Evolutionary conservation across 2,113 vertebrate species (phyloP).

Genomic region (Channa argus): DNA sequence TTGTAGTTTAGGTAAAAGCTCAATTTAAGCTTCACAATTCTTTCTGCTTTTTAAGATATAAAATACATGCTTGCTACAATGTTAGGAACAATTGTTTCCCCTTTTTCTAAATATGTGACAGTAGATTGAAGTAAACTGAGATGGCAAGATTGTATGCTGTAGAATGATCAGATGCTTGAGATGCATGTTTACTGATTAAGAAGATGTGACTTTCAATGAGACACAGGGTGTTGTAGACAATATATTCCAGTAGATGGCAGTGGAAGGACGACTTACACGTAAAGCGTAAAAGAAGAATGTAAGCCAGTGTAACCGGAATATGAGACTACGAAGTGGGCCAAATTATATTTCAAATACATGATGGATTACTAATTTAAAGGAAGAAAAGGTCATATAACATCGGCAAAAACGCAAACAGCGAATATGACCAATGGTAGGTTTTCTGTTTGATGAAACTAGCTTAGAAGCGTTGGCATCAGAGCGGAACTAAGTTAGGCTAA

Average conservation of each 20-base stretch:
- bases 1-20: too few relatives aligned
- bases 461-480: not conserved
- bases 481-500: conserved; percentile 12
- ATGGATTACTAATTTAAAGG: conserved; percentile 57
- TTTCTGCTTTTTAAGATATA: too few relatives aligned
- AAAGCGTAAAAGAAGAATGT: conserved; percentile 42
- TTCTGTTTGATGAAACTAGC: not conserved
- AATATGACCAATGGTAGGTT: conserved; percentile 84
- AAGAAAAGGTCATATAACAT: conserved; percentile 15
- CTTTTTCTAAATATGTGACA: too few relatives aligned
- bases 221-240: too few relatives aligned
- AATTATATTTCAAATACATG: conserved; percentile 20
- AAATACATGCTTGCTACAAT: too few relatives aligned
- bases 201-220: too few relatives aligned
- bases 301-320: conserved; percentile 60
- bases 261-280: not conserved
- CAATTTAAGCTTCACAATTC: too few relatives aligned
- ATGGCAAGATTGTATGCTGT: too few relatives aligned
- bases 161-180: too few relatives aligned
- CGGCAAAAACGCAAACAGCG: conserved; percentile 48
- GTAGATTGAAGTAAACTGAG: too few relatives aligned
- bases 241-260: conserved; percentile 47
- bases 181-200: too few relatives aligned
- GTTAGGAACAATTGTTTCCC: too few relatives aligned
- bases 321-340: conserved; percentile 17